Evolutionary conservation across 2,113 vertebrate genomes (phyloP), one percentile per base, ranked within the genome.

Genomic region (Gobio gobio): DNA sequence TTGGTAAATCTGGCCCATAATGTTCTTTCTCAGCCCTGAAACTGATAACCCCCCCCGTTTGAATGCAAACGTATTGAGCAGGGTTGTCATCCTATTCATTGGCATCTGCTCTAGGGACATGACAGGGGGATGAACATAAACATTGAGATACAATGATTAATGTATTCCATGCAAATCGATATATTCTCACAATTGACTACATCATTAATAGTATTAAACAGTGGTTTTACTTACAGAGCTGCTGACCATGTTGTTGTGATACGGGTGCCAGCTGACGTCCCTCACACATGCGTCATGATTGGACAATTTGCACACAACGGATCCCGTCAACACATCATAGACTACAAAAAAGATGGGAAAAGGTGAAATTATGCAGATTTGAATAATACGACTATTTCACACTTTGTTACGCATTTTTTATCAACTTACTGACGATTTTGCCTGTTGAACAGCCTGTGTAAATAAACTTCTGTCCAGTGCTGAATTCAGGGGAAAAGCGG

Each of bases 401-500:
- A 58, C 26, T 36, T 49, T 29, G 16, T 22, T 73, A 7, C n/a
- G 7, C 22, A 26, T 51, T 45, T 61, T 24, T 29, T 22, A 12
- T 68, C 20, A 18, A 93, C 97, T 96, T 90, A 98, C 97, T 94
- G 83, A 98, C 90, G 64, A 97, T 96, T 87, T 95, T 96, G 82
- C 97, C 97, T 0, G 97, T 97, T 8, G 97, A 97, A 88, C 97
- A 98, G 85, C 97, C 97, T 0, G 95, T 97, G 90, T 97, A 97
- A 92, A 97, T 97, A 91, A 95, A 98, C 84, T 93, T 95, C 90
- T 97, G 96, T 2, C 97, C 97, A 0, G 97, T 97, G 91, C 92
- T 97, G 90, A 96, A 96, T 70, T 93, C 92, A 0, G 97, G 97
- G 0, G 96, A 97, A 92, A 98, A 97, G 1, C 96, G 95, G 90